These are phyloP conservation scores for Lepilemur septentrionalis DNA, from an alignment of 2,797 vertebrate genomes.

Conservation along the genomic window DNA sequence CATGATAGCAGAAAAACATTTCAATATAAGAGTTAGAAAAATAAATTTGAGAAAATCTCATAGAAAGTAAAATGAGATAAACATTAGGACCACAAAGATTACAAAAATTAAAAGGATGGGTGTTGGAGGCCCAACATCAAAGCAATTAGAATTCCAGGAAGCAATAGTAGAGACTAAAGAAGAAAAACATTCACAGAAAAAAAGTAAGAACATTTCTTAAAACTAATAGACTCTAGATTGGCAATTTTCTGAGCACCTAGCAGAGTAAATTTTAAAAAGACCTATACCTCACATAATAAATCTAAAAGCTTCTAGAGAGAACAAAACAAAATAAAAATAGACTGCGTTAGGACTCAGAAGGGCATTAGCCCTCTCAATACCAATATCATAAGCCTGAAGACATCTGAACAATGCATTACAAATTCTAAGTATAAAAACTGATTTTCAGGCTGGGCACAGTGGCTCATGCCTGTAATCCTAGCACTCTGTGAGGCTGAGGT, in stretches of 20 bases:
- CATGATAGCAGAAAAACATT: not conserved
- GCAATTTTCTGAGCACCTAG: not conserved
- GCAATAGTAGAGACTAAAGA: not conserved
- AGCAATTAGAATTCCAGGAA: slow-evolving; percentile 7
- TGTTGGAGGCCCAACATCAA: not conserved
- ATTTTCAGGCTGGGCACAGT: not conserved
- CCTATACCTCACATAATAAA: not conserved
- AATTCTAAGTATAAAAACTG: slow-evolving; percentile 6
- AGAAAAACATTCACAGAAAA: not conserved
- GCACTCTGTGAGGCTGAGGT: no score
- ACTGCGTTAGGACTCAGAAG: not conserved
- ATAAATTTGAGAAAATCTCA: not conserved
- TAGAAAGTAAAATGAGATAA: not conserved
- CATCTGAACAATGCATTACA: not conserved
- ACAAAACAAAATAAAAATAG: slow-evolving; percentile 1
- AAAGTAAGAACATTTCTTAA: not conserved
- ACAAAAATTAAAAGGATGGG: not conserved
- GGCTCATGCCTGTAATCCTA: no score
- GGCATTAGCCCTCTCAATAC: not conserved
- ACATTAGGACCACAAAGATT: not conserved
- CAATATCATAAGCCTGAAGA: not conserved
- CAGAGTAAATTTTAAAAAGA: not conserved
- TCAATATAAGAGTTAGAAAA: slow-evolving; percentile 24
- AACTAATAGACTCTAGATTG: not conserved
- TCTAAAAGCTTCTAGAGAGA: not conserved